These are phyloP conservation scores for Caenorhabditis sp. DNA, from an alignment of 2,888 invertebrate genomes.

Conservation along the genomic window DNA sequence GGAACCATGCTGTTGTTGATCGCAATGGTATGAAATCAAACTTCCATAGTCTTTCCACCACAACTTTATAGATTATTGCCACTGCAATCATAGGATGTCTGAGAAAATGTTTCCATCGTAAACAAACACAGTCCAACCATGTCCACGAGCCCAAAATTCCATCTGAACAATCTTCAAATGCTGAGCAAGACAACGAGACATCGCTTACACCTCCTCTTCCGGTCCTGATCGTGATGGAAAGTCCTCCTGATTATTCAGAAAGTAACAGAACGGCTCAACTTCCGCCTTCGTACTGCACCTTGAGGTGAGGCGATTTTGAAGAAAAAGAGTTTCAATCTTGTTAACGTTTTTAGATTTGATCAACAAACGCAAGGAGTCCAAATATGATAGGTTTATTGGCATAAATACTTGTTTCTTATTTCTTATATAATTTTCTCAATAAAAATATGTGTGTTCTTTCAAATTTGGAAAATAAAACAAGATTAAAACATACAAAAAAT, in stretches of 20 bases:
- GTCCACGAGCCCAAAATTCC: not conserved
- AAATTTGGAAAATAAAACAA: slow-evolving; percentile 11
- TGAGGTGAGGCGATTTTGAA: not conserved
- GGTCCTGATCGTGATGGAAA: slow-evolving; percentile 11
- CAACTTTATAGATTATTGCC: slow-evolving; percentile 22
- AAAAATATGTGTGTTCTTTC: slow-evolving; percentile 11
- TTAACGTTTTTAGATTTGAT: slow-evolving; percentile 7
- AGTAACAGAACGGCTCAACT: not conserved
- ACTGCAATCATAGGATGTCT: slow-evolving; percentile 41
- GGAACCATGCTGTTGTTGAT: slow-evolving; percentile 35
- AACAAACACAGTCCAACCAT: not conserved
- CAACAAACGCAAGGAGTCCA: slow-evolving; percentile 16
- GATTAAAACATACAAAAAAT: slow-evolving; percentile 19
- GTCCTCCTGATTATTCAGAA: slow-evolving; percentile 18
- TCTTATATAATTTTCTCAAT: slow-evolving; percentile 5
- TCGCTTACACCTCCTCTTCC: slow-evolving; percentile 7
- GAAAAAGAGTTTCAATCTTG: not conserved
- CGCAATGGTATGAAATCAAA: slow-evolving; percentile 17
- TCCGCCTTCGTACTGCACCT: slow-evolving; percentile 23
- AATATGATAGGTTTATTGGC: slow-evolving; percentile 45
- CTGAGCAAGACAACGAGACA: not conserved
- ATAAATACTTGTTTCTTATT: not conserved
- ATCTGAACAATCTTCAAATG: not conserved
- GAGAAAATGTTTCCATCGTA: slow-evolving; percentile 12
- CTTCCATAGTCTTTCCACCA: not conserved